Evolutionary conservation across 2,797 vertebrate species (phyloP), one percentile per base, ranked within the genome.

Genomic region (Ptychobarbus kaznakovi): DNA sequence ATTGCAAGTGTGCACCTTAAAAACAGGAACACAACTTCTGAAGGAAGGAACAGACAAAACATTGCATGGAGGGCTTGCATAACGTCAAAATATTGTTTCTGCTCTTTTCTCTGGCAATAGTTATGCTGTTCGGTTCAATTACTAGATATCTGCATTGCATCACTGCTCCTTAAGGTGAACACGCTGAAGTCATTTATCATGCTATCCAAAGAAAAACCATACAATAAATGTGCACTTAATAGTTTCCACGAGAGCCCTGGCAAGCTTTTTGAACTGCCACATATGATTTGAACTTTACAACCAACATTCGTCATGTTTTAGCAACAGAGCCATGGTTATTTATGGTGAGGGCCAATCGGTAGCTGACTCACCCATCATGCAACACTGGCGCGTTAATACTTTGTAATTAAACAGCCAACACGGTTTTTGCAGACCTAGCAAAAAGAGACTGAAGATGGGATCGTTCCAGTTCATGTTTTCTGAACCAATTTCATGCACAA

Each of bases 401-500:
- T 80, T 88, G 87, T 84, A 88, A 90, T 89, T 91, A 89, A 90
- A 90, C 88, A 88, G 70, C 81, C 83, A 77, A 85, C 44, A n/a
- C 12, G 2, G 53, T 87, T 89, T 90, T 90, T 88, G 90, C 89
- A 87, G 85, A 89, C 74, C 80, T 83, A 88, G 89, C 86, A 87
- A 86, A 89, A 86, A 76, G 15, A 18, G 42, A 84, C 63, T 86
- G 80, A 89, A 88, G 85, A 88, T 87, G 89, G 85, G 87, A 85
- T 82, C 83, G 84, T 88, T 89, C 87, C 89, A 87, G 89, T 89
- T 87, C 89, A 87, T 82, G 87, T 90, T 91, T 89, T 90, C 87
- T 88, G 84, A 88, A 90, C 87, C 88, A 90, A 90, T 90, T 89
- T 90, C 90, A 90, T 89, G 88, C 88, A 89, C 88, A 89, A 90